Evolutionary conservation across 2,797 vertebrate species (phyloP).

Genomic region (Heteromormyrus szaboi): DNA sequence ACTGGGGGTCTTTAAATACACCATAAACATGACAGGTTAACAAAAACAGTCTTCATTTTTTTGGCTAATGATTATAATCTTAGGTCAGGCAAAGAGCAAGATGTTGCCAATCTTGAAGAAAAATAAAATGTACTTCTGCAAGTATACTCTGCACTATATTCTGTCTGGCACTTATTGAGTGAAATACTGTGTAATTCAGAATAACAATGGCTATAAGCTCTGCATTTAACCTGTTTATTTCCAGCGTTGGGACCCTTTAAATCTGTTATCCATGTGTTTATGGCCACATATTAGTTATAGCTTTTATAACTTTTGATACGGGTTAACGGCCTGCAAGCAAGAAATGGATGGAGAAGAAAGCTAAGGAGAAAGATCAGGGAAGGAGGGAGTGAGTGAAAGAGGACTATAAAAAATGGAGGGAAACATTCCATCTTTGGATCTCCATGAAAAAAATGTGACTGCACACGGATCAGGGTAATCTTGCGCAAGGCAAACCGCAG

Average conservation of each 20-base stretch:
- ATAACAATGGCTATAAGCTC: not conserved
- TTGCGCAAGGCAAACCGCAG: not conserved
- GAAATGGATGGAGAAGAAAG: not conserved
- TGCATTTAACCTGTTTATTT: constrained; percentile 9
- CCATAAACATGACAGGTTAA: not conserved
- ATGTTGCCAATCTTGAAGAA: not conserved
- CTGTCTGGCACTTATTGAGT: not conserved
- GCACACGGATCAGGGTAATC: not conserved
- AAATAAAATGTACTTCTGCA: not conserved
- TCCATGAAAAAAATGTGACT: not conserved
- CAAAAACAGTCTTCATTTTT: not conserved
- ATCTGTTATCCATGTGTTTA: constrained; percentile 51
- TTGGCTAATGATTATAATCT: not conserved
- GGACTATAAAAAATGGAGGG: not conserved
- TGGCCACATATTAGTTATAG: constrained; percentile 46
- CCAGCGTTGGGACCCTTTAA: constrained; percentile 14
- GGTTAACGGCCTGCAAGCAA: not conserved
- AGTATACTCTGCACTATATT: not conserved
- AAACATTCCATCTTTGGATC: not conserved
- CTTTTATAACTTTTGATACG: constrained; percentile 20
- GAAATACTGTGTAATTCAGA: not conserved
- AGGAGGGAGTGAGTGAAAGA: not conserved
- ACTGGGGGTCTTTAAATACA: not conserved
- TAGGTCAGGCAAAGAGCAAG: not conserved
- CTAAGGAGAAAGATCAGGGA: not conserved